A percentile compares a stretch with the other conserved stretches of the same genome.
Conservation (phyloP, 1,140 invertebrate genomes). For the Ruditapes philippinarum region DNA sequence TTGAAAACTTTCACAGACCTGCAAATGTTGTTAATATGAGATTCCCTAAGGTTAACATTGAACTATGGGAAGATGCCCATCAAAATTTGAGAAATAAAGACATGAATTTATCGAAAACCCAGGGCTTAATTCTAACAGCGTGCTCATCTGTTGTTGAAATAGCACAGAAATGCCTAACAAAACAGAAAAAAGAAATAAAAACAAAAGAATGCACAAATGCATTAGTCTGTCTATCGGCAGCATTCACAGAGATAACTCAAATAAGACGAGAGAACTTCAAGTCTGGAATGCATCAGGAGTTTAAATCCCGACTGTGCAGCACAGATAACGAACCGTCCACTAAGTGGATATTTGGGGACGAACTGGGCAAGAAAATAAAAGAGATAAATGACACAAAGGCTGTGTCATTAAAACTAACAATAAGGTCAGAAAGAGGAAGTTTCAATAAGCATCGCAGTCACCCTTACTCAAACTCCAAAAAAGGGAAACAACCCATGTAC, state of each 20-base stretch:
- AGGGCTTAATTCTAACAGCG: too few relatives aligned
- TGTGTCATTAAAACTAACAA: not conserved
- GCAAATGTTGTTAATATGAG: too few relatives aligned
- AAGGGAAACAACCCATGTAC: not conserved
- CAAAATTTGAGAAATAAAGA: too few relatives aligned
- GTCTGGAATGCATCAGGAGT: not conserved
- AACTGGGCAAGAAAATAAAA: slow-evolving; percentile 12
- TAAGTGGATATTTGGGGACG: not conserved
- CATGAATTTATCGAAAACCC: too few relatives aligned
- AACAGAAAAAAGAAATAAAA: not conserved
- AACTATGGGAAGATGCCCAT: too few relatives aligned
- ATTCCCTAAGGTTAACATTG: not conserved
- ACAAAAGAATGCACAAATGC: not conserved
- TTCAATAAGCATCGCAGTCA: too few relatives aligned
- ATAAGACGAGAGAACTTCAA: slow-evolving; percentile 3
- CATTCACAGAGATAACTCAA: not conserved
- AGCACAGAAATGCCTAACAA: not conserved
- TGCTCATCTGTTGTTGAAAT: too few relatives aligned
- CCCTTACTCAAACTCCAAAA: too few relatives aligned
- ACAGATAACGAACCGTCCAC: too few relatives aligned
- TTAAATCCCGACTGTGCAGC: too few relatives aligned
- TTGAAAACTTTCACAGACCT: too few relatives aligned
- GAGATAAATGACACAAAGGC: not conserved
- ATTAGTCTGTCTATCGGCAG: not conserved
- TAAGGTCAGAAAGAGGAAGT: too few relatives aligned